phyloP scores from a whole-genome alignment of 2,888 invertebrate species.

The Apamea anceps region DNA sequence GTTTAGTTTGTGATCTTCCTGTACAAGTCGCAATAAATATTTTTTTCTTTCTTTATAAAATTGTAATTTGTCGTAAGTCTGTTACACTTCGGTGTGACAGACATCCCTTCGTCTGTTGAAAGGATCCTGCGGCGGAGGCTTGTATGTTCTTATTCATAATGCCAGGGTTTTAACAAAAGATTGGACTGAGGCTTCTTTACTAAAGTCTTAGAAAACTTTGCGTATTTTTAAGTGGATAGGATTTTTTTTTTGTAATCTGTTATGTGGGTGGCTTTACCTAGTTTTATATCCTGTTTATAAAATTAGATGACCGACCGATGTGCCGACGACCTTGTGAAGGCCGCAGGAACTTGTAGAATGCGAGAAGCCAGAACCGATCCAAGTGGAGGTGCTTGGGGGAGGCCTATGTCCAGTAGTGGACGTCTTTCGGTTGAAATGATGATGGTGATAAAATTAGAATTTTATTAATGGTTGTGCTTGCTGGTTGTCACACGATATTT shows the following conservation, averaged over 20 bases:
- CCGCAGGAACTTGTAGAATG: too few relatives aligned
- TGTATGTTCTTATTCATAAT: slow-evolving; percentile 77
- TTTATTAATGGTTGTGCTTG: too few relatives aligned
- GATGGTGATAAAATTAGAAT: too few relatives aligned
- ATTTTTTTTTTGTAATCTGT: slow-evolving; percentile 46
- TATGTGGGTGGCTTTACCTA: background rate
- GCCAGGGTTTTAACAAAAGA: slow-evolving; percentile 77
- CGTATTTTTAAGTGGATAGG: slow-evolving; percentile 50
- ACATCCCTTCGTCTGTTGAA: slow-evolving; percentile 57
- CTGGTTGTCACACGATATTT: too few relatives aligned
- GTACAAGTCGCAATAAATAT: too few relatives aligned
- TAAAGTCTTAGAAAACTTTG: slow-evolving; percentile 63
- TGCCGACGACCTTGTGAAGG: too few relatives aligned
- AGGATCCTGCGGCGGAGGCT: slow-evolving; percentile 70
- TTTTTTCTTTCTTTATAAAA: background rate
- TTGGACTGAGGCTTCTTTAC: slow-evolving; percentile 63
- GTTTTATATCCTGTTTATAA: background rate
- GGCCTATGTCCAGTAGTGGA: too few relatives aligned
- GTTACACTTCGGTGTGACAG: slow-evolving; percentile 70
- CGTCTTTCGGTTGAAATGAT: too few relatives aligned
- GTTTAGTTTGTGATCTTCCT: too few relatives aligned
- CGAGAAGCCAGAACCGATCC: too few relatives aligned
- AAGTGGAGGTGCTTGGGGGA: too few relatives aligned
- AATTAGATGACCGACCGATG: too few relatives aligned
- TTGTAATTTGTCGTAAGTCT: background rate